Evolutionary conservation across 2,113 vertebrate species (phyloP).

Genomic region (Panthera leo): DNA sequence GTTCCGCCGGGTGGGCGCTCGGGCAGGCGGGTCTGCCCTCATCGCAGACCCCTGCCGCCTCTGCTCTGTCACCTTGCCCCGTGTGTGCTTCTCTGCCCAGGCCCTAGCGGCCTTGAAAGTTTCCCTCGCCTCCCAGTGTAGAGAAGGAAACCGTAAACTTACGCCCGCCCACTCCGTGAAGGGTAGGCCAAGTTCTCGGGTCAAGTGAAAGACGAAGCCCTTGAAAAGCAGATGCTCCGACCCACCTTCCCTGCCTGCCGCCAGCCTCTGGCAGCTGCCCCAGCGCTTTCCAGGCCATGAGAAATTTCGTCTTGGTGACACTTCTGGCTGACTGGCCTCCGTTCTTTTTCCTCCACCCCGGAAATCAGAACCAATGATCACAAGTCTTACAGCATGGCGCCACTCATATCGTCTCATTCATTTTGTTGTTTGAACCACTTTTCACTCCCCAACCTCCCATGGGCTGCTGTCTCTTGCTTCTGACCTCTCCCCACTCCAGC

Average conservation of each 20-base stretch:
- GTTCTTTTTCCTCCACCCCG: background rate
- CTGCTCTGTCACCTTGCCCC: background rate
- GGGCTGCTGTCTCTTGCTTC: background rate
- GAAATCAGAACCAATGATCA: background rate
- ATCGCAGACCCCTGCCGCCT: background rate
- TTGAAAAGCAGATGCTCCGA: background rate
- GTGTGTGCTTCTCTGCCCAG: background rate
- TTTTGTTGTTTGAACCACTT: background rate
- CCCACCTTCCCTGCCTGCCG: background rate
- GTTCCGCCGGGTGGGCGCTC: background rate
- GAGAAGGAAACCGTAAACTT: background rate
- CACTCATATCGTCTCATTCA: fast-evolving
- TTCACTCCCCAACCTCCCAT: fast-evolving
- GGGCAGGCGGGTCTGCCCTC: background rate
- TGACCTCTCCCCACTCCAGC: fast-evolving
- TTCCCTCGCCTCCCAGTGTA: background rate
- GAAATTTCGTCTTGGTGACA: background rate
- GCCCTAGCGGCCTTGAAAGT: background rate
- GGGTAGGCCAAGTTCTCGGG: background rate
- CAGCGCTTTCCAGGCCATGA: background rate
- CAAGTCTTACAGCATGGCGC: background rate
- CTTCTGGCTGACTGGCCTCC: background rate
- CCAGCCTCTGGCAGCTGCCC: background rate
- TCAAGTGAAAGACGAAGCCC: background rate
- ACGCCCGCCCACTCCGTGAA: background rate